These are phyloP conservation scores for Rhopalosiphum nymphaeae DNA, from an alignment of 2,888 invertebrate genomes.

Conservation along the genomic window DNA sequence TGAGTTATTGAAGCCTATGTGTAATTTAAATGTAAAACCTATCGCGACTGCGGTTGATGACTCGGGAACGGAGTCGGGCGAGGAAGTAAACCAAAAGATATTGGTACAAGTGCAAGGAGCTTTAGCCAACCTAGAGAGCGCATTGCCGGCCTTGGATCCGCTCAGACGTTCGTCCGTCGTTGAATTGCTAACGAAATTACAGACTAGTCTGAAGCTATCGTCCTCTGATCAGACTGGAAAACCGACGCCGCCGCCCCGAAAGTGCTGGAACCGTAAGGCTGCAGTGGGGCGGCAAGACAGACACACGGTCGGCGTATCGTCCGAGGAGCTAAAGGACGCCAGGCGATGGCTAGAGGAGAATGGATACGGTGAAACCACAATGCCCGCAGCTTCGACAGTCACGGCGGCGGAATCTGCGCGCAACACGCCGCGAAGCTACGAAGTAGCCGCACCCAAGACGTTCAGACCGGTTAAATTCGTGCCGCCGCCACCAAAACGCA, in stretches of 20 bases:
- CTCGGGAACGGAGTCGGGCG: slow-evolving; percentile 80
- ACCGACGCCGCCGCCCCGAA: slow-evolving; percentile 49
- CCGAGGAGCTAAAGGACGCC: slow-evolving; percentile 84
- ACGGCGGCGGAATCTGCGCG: not conserved
- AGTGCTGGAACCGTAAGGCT: slow-evolving; percentile 36
- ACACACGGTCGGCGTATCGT: slow-evolving; percentile 87
- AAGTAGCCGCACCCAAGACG: not conserved
- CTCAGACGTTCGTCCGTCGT: slow-evolving; percentile 76
- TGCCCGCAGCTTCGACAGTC: not conserved
- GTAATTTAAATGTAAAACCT: slow-evolving; percentile 50
- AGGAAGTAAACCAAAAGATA: slow-evolving; percentile 77
- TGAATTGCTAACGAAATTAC: slow-evolving; percentile 79
- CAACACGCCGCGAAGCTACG: slow-evolving; percentile 29
- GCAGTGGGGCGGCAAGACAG: slow-evolving; percentile 73
- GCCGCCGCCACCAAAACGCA: slow-evolving; percentile 55
- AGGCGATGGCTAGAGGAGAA: slow-evolving; percentile 80
- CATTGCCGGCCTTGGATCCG: slow-evolving; percentile 75
- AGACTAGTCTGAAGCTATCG: slow-evolving; percentile 72
- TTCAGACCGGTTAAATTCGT: slow-evolving; percentile 65
- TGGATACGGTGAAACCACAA: not conserved
- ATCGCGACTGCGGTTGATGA: slow-evolving; percentile 72
- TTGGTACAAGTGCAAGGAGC: slow-evolving; percentile 84
- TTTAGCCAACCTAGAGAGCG: slow-evolving; percentile 80
- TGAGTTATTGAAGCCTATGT: slow-evolving; percentile 58
- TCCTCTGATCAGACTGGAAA: slow-evolving; percentile 46